phyloP scores from a whole-genome alignment of 2,797 vertebrate genomes.

The Oreochromis grahami region DNA sequence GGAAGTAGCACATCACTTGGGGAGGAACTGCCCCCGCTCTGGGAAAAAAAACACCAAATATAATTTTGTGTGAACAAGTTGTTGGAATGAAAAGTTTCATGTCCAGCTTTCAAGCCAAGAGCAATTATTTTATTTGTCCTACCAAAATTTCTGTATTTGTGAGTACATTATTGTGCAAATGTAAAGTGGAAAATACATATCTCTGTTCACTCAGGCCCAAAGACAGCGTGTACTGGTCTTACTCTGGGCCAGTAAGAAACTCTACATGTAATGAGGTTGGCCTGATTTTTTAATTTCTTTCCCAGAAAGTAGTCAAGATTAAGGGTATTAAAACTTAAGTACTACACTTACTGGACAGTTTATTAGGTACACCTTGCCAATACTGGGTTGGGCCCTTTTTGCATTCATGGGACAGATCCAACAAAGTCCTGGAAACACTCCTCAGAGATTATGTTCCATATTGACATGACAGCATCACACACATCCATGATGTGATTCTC shows the following conservation, averaged over 20 bases:
- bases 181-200: background rate
- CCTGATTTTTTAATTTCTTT: background rate
- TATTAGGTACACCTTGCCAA: background rate
- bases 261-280: rapidly evolving
- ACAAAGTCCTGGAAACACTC: background rate
- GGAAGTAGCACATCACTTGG: conserved; percentile 60
- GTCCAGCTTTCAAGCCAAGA: background rate
- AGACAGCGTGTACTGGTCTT: background rate
- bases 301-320: background rate
- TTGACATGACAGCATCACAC: background rate
- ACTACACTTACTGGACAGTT: background rate
- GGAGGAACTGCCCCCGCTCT: conserved; percentile 71
- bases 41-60: background rate
- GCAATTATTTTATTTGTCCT: background rate
- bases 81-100: background rate
- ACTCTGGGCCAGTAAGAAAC: background rate
- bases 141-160: background rate
- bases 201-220: background rate
- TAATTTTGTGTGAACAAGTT: background rate
- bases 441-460: background rate
- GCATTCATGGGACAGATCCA: background rate
- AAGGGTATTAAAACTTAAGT: background rate
- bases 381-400: background rate
- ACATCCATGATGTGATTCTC: background rate
- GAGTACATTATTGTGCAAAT: background rate